Evolutionary conservation across 2,888 invertebrate species (phyloP), one percentile per base, ranked within the genome.

Genomic region (Baccha elongata): DNA sequence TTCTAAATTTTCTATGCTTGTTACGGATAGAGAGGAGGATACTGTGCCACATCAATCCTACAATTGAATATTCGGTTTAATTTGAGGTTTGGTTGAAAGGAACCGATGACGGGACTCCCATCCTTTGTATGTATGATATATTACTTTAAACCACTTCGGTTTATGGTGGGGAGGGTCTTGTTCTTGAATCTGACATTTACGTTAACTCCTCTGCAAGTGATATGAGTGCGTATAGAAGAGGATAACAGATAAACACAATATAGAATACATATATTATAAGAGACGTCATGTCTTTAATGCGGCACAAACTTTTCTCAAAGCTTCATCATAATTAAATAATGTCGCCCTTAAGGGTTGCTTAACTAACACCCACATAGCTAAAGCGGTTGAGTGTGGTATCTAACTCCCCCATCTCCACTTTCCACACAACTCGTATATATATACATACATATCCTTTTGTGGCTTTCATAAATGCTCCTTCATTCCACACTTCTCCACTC

Each of bases 281-380:
- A 35, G 64, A 50, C 62, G 32, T n/a, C n/a, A n/a, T 42, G 58
- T 52, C 64, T 71, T 65, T 52, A 75, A 60, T 64, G 62, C 26
- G 21, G 29, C 50, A 64, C 17, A 69, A 73, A 53, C 26, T 81
- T 74, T 69, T 60, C 65, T 71, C 60, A 75, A 74, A 68, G 58
- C 64, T 74, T 50, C 55, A 58, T 80, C 68, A 71, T 65, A 75
- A 81, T 81, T 81, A 81, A 81, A 81, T 81, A 44, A 75, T 71
- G 74, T 71, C 46, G 32, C 69, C 80, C 69, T 60, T 65, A 46
- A 64, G 80, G 60, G 69, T 23, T 19, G 40, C 48, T 40, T 42
- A 68, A 42, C 29, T 23, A 52, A 67, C 58, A 52, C 29, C 50
- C 65, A 35, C 19, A 50, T 21, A 32, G 11, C 13, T 15, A 40